phyloP scores from a whole-genome alignment of 2,113 vertebrate species.

The Petrocephalus zakoni region DNA sequence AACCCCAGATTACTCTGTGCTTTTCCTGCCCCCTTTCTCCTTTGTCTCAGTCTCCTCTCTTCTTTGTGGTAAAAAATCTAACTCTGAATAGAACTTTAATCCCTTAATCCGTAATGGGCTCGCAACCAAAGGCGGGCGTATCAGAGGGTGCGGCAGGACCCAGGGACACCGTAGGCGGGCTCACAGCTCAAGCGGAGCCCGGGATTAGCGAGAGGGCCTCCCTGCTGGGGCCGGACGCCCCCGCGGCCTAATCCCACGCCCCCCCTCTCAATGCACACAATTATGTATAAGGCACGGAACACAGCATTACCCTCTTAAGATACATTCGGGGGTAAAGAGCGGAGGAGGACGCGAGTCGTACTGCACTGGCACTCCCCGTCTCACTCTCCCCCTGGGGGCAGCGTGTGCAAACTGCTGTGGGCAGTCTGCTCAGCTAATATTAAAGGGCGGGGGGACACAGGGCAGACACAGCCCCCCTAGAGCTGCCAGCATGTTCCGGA shows the following conservation, averaged over 20 bases:
- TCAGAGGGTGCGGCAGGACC: conserved; percentile 28
- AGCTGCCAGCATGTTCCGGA: neutral
- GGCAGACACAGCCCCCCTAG: neutral
- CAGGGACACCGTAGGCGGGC: conserved; percentile 21
- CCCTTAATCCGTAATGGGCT: conserved; percentile 27
- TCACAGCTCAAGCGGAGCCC: conserved; percentile 10
- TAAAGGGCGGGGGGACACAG: neutral
- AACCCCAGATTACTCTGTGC: conserved; percentile 27
- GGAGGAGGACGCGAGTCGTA: neutral
- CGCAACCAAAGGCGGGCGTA: conserved; percentile 26
- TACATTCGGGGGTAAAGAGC: neutral
- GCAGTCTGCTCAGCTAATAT: neutral
- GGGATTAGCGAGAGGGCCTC: neutral
- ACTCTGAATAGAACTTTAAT: conserved; percentile 33
- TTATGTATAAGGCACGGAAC: neutral
- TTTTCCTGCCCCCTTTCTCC: neutral
- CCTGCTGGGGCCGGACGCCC: conserved; percentile 23
- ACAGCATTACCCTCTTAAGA: neutral
- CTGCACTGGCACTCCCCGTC: neutral
- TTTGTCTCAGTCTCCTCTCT: conserved; percentile 7
- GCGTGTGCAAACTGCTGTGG: neutral
- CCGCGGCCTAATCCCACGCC: neutral
- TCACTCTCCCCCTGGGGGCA: too few relatives aligned
- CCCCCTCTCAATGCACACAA: neutral
- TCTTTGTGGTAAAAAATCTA: conserved; percentile 32